These are phyloP conservation scores for Temnopleurus reevesii DNA, from an alignment of 53 echinoderm and acorn worm genomes.

Conservation along the genomic window DNA sequence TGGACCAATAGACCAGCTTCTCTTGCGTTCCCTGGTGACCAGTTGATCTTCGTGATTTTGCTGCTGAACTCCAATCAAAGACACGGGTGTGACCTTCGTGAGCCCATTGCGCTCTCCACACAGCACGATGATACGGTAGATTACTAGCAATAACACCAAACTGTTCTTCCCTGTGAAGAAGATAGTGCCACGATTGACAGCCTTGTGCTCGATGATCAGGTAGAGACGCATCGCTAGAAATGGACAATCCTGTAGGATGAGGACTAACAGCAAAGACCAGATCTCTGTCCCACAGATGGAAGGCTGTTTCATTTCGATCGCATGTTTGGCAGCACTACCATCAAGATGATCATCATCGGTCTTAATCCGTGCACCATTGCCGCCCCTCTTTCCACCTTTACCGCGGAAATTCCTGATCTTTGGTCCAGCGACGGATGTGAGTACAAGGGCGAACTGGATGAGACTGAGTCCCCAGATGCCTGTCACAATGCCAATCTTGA, in stretches of 20 bases:
- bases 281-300: conserved; percentile 47
- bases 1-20: neutral
- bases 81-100: neutral
- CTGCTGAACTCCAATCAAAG: neutral
- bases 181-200: conserved; percentile 12
- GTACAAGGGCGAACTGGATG: conserved; percentile 45
- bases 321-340: neutral
- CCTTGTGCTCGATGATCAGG: neutral
- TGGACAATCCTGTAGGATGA: conserved; percentile 34
- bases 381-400: neutral
- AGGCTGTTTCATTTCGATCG: neutral
- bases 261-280: conserved; percentile 40
- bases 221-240: conserved; percentile 34
- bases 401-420: conserved; percentile 31
- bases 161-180: conserved; percentile 50
- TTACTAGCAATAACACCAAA: conserved; percentile 7
- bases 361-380: neutral
- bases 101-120: neutral
- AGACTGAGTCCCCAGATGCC: conserved; percentile 44
- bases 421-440: conserved; percentile 48
- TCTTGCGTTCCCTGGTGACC: neutral
- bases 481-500: neutral
- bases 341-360: neutral
- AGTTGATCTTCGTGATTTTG: neutral
- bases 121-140: conserved; percentile 38